Conservation (phyloP, 2,797 vertebrate genomes). For the Phaenicophaeus curvirostris region DNA sequence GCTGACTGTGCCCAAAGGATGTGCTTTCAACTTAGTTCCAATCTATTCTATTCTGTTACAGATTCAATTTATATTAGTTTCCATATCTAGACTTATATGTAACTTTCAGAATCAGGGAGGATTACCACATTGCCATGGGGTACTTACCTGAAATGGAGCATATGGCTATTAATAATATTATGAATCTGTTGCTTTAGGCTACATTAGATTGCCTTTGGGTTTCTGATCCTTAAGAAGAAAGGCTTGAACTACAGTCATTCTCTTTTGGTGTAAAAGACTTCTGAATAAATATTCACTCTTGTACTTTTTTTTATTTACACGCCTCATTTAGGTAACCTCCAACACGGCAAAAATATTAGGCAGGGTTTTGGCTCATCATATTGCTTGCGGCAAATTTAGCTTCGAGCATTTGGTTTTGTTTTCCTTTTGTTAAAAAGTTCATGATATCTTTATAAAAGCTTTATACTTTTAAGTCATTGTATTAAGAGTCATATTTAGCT, state of each 20-base stretch:
- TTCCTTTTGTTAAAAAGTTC: background rate
- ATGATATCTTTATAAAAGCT: background rate
- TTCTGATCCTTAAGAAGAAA: conserved; percentile 47
- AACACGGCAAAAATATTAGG: background rate
- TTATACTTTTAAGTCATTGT: background rate
- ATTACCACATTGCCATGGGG: background rate
- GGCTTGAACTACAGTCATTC: background rate
- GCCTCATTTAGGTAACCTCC: background rate
- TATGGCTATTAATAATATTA: conserved; percentile 56
- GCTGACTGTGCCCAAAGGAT: conserved; percentile 35
- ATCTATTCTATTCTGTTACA: conserved; percentile 1
- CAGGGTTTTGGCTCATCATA: background rate
- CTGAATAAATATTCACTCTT: conserved; percentile 12
- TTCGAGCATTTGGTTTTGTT: background rate
- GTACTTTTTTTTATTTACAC: background rate
- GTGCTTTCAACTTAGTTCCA: background rate
- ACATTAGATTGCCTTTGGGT: conserved; percentile 21
- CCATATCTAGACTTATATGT: background rate
- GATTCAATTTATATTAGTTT: conserved; percentile 9
- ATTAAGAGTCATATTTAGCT: background rate
- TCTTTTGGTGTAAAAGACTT: background rate
- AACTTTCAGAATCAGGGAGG: conserved; percentile 23
- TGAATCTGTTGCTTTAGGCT: conserved; percentile 48
- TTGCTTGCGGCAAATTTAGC: background rate
- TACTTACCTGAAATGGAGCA: conserved; percentile 29